Evolutionary conservation across 2,113 vertebrate species (phyloP), one percentile per base, ranked within the genome.

Genomic region (Puffinus mauretanicus): DNA sequence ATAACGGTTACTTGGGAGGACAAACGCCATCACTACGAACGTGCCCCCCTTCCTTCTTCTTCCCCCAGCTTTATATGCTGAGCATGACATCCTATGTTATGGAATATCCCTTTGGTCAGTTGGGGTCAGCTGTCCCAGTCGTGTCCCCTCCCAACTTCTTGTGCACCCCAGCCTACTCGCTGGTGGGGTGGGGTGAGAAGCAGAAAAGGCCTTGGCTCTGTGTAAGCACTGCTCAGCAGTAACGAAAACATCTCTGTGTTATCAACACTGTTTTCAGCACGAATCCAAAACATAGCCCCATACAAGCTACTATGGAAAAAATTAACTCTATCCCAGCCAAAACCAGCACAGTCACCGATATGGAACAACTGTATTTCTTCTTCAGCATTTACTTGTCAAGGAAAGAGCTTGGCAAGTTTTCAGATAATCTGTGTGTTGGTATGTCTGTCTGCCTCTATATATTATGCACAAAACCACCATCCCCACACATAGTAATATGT

Each of bases 401-500:
- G 27, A 85, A 95, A 91, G 36, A 79, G 30, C 10, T 76, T 5
- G 6, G 29, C 38, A 89, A 82, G 18, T 80, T 80, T 72, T 55
- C 46, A 32, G 42, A 44, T 58, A 44, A 64, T 81, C 36, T 29
- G 1, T 36, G 42, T 52, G 62, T 58, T 3, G 1, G 16, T 65
- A 16, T 38, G 14, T 49, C 19, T 82, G 27, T 40, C 81, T 21
- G 21, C n/a, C 51, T 86, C 34, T 44, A 16, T 14, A 21, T 34
- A 27, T 26, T 11, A 27, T 14, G 38, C 20, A 76, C 26, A 72
- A 72, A 65, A 3, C 5, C 47, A 85, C 16, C 58, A 36, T 18
- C 17, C 40, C 30, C 44, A 11, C 46, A 22, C 10, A 32, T 3
- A 51, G 8, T 3, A 46, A 58, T 30, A 30, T 0, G 1, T 24